Evolutionary conservation across 2,888 invertebrate genomes (phyloP).

Genomic region (Chrysolina oricalcia): DNA sequence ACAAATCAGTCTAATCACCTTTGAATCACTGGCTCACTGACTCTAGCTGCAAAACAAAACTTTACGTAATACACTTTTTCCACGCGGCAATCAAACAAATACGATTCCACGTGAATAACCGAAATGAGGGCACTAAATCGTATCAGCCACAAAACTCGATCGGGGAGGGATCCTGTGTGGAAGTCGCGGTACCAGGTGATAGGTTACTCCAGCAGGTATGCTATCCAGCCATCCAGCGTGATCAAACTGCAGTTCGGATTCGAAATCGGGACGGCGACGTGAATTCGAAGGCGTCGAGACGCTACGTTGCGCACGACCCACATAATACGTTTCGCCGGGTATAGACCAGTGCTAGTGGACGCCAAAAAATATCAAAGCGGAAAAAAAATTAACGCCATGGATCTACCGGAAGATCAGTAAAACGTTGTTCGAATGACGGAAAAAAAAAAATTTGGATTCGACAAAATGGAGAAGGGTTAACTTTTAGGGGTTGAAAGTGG

Average conservation of each 20-base stretch:
- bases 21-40: constrained; percentile 21
- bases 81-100: constrained; percentile 44
- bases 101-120: constrained; percentile 41
- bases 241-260: constrained; percentile 56
- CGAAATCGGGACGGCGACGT: constrained; percentile 53
- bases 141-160: constrained; percentile 33
- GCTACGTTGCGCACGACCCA: constrained; percentile 57
- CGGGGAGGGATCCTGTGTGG: constrained; percentile 27
- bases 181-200: constrained; percentile 66
- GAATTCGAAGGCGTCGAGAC: constrained; percentile 51
- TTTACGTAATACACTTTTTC: constrained; percentile 25
- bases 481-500: too few relatives aligned
- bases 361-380: too few relatives aligned
- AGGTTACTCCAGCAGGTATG: constrained; percentile 56
- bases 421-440: too few relatives aligned
- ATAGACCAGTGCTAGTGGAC: too few relatives aligned
- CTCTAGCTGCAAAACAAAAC: constrained; percentile 13
- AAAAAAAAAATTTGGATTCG: too few relatives aligned
- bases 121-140: constrained; percentile 38
- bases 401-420: too few relatives aligned
- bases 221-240: constrained; percentile 75
- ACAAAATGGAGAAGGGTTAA: too few relatives aligned
- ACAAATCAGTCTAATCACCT: constrained; percentile 6
- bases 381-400: too few relatives aligned
- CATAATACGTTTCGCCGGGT: constrained; percentile 38